These are phyloP conservation scores for Acinonyx jubatus DNA, from an alignment of 2,113 vertebrate genomes.

Conservation along the genomic window DNA sequence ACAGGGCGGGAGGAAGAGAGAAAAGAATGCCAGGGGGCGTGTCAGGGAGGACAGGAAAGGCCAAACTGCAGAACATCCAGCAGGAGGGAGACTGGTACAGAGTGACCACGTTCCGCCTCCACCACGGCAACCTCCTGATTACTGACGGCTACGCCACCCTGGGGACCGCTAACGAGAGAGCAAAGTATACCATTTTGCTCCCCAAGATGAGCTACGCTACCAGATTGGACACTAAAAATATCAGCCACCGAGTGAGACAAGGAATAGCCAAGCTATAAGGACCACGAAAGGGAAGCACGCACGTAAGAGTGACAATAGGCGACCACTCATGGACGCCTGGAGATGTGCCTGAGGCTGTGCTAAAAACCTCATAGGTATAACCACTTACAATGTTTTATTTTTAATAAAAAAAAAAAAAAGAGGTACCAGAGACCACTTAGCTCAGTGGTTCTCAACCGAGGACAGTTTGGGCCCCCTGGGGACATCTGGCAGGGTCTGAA, in stretches of 20 bases:
- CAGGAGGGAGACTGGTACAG: background rate
- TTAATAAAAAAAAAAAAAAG: background rate
- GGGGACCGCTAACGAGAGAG: conserved; percentile 35
- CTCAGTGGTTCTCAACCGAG: background rate
- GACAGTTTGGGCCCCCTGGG: background rate
- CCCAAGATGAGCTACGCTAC: conserved; percentile 13
- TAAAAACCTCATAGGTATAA: background rate
- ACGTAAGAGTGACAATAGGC: background rate
- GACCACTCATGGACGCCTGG: background rate
- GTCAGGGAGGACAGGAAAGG: conserved; percentile 15
- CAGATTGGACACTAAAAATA: conserved; percentile 33
- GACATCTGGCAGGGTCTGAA: background rate
- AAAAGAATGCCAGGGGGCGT: conserved; percentile 11
- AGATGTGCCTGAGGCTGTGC: background rate
- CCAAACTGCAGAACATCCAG: conserved; percentile 49
- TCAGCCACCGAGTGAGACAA: background rate
- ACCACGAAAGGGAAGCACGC: background rate
- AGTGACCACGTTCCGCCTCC: conserved; percentile 27
- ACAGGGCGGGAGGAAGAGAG: background rate
- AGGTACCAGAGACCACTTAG: background rate
- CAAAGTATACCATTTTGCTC: background rate
- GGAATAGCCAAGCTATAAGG: background rate
- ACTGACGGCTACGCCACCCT: background rate
- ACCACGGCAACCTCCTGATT: conserved; percentile 47
- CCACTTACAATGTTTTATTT: background rate